Percentiles rank a stretch among this genome's conserved stretches.
Conservation (phyloP, 2,113 vertebrate species). For the Larimichthys crocea region DNA sequence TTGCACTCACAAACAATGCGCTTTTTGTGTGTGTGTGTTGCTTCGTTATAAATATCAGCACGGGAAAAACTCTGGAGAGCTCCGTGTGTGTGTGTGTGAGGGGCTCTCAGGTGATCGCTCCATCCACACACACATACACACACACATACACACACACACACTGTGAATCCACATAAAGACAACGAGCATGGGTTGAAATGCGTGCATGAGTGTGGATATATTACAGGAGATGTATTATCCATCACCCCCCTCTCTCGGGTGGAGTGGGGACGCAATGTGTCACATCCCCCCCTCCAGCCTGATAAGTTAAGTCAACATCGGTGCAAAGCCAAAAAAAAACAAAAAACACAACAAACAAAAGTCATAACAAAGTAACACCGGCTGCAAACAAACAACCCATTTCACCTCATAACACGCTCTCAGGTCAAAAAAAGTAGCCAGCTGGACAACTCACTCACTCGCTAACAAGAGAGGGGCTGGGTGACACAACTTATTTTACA, state of each 20-base stretch:
- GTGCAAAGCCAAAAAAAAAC: conserved; percentile 26
- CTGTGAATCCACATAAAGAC: no score
- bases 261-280: conserved; percentile 58
- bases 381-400: conserved; percentile 44
- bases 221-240: conserved; percentile 26
- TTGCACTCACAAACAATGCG: conserved; percentile 31
- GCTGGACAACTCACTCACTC: conserved; percentile 20
- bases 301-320: conserved; percentile 70
- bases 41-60: conserved; percentile 43
- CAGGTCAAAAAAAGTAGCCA: conserved; percentile 51
- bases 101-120: conserved; percentile 74
- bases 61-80: conserved; percentile 74
- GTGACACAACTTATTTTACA: conserved; percentile 67
- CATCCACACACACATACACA: conserved; percentile 21
- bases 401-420: conserved; percentile 36
- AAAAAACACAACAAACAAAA: conserved; percentile 47
- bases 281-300: conserved; percentile 52
- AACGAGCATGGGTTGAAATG: no score
- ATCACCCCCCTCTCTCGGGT: neutral
- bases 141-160: neutral
- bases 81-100: conserved; percentile 25
- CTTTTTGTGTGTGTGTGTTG: neutral
- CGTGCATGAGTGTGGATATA: neutral
- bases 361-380: conserved; percentile 35
- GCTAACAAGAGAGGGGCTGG: conserved; percentile 23